phyloP scores from a whole-genome alignment of 2,113 vertebrate species.

The Hemiprocne comata region DNA sequence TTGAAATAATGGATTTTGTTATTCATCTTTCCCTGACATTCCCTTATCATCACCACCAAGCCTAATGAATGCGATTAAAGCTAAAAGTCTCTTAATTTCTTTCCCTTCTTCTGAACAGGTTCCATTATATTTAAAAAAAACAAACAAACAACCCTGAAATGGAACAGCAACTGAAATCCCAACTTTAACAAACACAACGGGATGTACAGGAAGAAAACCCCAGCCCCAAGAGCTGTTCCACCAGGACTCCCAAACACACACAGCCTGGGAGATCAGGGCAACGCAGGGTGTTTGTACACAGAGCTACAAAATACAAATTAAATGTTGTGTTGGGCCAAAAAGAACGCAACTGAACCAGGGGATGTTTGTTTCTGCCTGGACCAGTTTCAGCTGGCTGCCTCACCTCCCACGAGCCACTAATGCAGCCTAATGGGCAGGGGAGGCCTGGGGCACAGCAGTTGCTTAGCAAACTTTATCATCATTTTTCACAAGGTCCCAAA shows the following conservation, averaged over 20 bases:
- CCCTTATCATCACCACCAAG: constrained; percentile 44
- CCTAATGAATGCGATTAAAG: constrained; percentile 68
- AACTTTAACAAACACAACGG: background rate
- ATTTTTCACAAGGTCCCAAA: background rate
- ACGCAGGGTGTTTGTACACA: background rate
- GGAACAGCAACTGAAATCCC: background rate
- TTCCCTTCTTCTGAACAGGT: constrained; percentile 40
- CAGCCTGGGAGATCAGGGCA: background rate
- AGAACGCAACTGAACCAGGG: constrained; percentile 3
- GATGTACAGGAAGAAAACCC: background rate
- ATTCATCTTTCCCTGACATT: constrained; percentile 53
- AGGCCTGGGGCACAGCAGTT: background rate
- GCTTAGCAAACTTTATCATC: background rate
- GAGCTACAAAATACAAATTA: background rate
- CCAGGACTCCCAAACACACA: background rate
- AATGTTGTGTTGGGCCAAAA: background rate
- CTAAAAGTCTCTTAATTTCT: constrained; percentile 61
- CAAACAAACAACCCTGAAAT: background rate
- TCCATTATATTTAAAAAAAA: background rate
- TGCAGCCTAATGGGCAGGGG: background rate
- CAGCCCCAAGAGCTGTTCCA: background rate
- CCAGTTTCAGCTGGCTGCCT: background rate
- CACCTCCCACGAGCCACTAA: background rate
- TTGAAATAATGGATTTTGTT: background rate
- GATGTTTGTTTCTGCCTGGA: background rate